Conservation (phyloP, 2,797 vertebrate species). For the Diglossa cyanea region DNA sequence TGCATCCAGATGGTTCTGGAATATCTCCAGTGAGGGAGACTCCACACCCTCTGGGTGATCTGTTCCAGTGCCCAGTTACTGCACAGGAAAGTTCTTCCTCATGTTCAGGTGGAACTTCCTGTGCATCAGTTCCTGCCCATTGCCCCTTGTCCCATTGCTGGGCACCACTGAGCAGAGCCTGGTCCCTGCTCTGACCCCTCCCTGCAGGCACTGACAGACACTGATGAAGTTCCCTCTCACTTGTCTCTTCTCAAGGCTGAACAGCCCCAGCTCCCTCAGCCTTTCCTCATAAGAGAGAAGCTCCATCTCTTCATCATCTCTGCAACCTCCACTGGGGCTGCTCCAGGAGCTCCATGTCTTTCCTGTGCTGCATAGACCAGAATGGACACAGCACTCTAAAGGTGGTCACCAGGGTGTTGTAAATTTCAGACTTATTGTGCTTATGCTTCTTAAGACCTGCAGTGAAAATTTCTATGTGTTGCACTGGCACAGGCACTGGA, state of each 20-base stretch:
- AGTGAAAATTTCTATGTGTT: neutral
- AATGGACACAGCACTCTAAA: neutral
- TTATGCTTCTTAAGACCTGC: neutral
- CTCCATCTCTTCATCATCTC: too few relatives aligned
- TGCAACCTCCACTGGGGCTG: too few relatives aligned
- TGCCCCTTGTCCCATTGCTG: too few relatives aligned
- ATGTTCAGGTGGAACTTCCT: too few relatives aligned
- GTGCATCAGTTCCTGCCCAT: too few relatives aligned
- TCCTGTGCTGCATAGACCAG: fast-evolving
- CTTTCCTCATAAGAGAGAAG: too few relatives aligned
- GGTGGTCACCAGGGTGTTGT: neutral
- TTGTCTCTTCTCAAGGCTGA: fast-evolving
- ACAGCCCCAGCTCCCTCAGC: too few relatives aligned
- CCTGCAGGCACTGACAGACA: too few relatives aligned
- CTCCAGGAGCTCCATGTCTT: too few relatives aligned
- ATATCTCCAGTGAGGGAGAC: neutral
- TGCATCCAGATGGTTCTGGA: fast-evolving
- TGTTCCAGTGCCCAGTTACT: neutral
- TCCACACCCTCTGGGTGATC: neutral
- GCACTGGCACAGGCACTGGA: neutral
- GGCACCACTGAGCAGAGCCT: too few relatives aligned
- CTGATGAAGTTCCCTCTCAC: too few relatives aligned
- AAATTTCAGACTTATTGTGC: neutral
- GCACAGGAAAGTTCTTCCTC: neutral
- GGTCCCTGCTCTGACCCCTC: too few relatives aligned